Evolutionary conservation across 2,113 vertebrate genomes (phyloP).

Genomic region (Brienomyrus longianalis): DNA sequence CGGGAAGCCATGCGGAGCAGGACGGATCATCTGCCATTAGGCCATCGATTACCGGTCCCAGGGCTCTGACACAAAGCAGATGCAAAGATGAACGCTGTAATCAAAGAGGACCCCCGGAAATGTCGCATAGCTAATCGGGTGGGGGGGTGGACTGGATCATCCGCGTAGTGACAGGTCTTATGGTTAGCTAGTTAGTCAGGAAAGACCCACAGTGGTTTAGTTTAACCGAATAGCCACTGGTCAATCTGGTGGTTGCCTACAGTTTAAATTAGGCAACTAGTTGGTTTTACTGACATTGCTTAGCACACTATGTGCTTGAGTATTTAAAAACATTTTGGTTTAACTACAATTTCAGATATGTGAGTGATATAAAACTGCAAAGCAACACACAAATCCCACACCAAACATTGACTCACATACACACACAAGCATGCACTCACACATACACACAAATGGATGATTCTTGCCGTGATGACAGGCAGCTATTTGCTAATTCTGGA

Average conservation of each 20-base stretch:
- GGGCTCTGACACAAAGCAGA: constrained; percentile 55
- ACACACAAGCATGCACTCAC: background rate
- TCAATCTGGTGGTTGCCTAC: background rate
- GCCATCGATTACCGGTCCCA: constrained; percentile 64
- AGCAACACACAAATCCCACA: background rate
- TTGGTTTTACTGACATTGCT: background rate
- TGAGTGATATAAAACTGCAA: background rate
- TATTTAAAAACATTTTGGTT: background rate
- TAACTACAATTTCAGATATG: background rate
- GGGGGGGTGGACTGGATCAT: background rate
- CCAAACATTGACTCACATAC: background rate
- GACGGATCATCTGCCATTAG: constrained; percentile 58
- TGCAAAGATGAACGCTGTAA: constrained; percentile 46
- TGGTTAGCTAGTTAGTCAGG: background rate
- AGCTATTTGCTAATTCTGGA: background rate
- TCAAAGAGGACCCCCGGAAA: constrained; percentile 56
- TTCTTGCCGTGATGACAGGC: background rate
- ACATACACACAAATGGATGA: background rate
- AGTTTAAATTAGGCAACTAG: background rate
- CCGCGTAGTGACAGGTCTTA: background rate
- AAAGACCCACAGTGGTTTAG: background rate
- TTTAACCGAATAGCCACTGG: background rate
- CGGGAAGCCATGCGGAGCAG: constrained; percentile 39
- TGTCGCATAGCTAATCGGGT: constrained; percentile 35
- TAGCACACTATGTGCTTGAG: background rate